Percentiles rank a stretch among this genome's conserved stretches.
Conservation (phyloP, 2,113 vertebrate genomes). For the Psammodynastes pulverulentus region DNA sequence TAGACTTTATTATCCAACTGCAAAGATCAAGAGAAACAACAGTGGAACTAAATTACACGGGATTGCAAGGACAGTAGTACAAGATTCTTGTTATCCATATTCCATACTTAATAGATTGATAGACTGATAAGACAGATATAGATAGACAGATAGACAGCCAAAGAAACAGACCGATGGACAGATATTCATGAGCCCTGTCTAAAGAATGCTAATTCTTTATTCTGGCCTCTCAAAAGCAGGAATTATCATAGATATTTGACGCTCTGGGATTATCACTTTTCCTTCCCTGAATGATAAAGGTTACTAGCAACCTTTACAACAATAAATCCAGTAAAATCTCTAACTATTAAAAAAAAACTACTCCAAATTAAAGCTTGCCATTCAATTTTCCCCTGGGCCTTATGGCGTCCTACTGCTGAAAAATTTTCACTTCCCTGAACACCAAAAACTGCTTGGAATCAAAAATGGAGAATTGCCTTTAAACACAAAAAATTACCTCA, state of each 20-base stretch:
- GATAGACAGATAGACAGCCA: background rate
- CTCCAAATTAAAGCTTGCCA: background rate
- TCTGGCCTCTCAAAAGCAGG: background rate
- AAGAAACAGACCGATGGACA: background rate
- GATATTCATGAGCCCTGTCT: background rate
- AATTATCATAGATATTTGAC: background rate
- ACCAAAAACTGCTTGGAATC: background rate
- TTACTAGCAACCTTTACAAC: background rate
- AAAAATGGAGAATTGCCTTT: background rate
- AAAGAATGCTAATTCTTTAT: background rate
- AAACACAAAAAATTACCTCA: background rate
- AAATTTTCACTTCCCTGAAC: background rate
- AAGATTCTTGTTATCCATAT: background rate
- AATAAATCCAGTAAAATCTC: background rate
- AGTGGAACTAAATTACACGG: background rate
- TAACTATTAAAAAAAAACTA: background rate
- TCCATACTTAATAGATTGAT: background rate
- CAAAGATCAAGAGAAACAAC: background rate
- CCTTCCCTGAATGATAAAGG: background rate
- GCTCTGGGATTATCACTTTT: background rate
- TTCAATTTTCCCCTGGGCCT: background rate
- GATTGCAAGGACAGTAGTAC: background rate
- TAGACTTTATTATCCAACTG: background rate
- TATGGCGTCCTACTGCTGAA: background rate
- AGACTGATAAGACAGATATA: background rate